Conservation (phyloP, 2,797 vertebrate genomes). For the Carcharodon carcharias region DNA sequence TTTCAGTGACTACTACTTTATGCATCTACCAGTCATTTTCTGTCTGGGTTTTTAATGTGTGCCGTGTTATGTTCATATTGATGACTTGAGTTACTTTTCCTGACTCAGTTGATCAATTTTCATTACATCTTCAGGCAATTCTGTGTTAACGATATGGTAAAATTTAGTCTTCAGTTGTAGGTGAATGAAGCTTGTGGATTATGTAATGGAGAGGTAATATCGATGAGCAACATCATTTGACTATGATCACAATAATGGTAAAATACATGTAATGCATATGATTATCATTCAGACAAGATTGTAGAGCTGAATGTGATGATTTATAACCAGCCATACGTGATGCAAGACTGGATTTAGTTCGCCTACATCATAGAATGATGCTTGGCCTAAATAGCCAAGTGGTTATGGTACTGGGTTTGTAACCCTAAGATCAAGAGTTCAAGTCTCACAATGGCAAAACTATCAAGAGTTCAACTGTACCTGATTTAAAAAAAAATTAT, state of each 20-base stretch:
- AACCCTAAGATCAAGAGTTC: no score
- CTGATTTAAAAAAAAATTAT: no score
- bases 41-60: not conserved
- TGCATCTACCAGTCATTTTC: not conserved
- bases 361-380: no score
- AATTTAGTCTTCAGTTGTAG: not conserved
- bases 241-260: not conserved
- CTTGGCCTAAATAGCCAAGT: no score
- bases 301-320: no score
- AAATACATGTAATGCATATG: not conserved
- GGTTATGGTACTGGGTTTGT: no score
- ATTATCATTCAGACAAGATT: no score
- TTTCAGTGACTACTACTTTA: not conserved
- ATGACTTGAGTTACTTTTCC: not conserved
- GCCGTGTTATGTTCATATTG: not conserved
- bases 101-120: not conserved
- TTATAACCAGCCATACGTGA: no score
- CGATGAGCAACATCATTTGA: not conserved
- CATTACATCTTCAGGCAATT: not conserved
- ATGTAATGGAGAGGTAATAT: not conserved
- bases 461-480: no score
- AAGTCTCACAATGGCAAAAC: no score
- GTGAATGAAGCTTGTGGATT: not conserved
- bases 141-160: not conserved
- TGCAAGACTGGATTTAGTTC: no score